Evolutionary conservation across 1,140 invertebrate species (phyloP).

Genomic region (Rhynchophorus ferrugineus): DNA sequence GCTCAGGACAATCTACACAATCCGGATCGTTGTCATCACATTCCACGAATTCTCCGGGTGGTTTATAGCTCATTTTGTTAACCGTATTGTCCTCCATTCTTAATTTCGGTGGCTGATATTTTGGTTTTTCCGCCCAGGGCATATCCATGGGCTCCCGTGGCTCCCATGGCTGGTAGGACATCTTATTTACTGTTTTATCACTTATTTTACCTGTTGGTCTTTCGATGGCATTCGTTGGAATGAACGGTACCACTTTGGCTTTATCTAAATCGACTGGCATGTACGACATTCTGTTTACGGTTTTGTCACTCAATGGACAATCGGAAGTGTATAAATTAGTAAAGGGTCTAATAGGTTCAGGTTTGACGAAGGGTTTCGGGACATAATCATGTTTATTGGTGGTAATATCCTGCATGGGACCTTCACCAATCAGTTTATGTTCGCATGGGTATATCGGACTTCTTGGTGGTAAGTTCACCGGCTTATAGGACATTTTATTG

Average conservation of each 20-base stretch:
- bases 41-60: constrained; percentile 44
- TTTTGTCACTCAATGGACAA: constrained; percentile 42
- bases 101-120: constrained; percentile 38
- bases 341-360: constrained; percentile 39
- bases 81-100: constrained; percentile 43
- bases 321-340: constrained; percentile 41
- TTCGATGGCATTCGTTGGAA: constrained; percentile 41
- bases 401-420: constrained; percentile 62
- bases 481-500: constrained; percentile 51
- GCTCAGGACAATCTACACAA: constrained; percentile 35
- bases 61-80: constrained; percentile 43
- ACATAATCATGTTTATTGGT: constrained; percentile 66
- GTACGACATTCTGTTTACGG: constrained; percentile 48
- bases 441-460: constrained; percentile 39
- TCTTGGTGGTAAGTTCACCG: constrained; percentile 41
- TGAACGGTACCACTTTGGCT: constrained; percentile 40
- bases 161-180: constrained; percentile 47
- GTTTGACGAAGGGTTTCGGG: constrained; percentile 49
- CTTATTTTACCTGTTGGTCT: constrained; percentile 49
- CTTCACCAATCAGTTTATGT: constrained; percentile 44
- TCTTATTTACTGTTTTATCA: constrained; percentile 50
- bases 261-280: constrained; percentile 43
- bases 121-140: constrained; percentile 41
- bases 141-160: constrained; percentile 36
- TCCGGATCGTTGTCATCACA: constrained; percentile 37